These are phyloP conservation scores for Grammomys dolichurus DNA, from an alignment of 2,113 vertebrate genomes.

Conservation along the genomic window DNA sequence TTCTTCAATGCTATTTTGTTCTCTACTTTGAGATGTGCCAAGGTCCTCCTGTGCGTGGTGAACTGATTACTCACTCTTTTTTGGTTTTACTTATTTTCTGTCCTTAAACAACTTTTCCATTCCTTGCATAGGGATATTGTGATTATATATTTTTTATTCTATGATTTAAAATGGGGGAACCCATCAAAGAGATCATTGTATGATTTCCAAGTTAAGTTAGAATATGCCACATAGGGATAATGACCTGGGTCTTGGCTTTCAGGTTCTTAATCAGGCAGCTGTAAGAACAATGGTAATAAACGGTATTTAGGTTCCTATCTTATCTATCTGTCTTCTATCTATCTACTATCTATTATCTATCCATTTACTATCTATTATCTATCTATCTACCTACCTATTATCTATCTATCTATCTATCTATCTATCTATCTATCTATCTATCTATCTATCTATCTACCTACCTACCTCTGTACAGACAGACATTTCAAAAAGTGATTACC, in stretches of 20 bases:
- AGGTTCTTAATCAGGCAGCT: background rate
- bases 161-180: background rate
- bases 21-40: slow-evolving; percentile 67
- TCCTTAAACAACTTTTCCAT: slow-evolving; percentile 67
- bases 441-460: background rate
- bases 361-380: background rate
- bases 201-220: slow-evolving; percentile 22
- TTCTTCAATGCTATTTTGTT: slow-evolving; percentile 69
- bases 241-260: background rate
- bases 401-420: background rate
- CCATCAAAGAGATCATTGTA: slow-evolving; percentile 10
- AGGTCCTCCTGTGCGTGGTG: background rate
- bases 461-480: background rate
- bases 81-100: slow-evolving; percentile 55
- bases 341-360: background rate
- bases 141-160: slow-evolving; percentile 48
- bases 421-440: background rate
- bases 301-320: background rate
- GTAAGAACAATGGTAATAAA: background rate
- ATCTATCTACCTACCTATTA: background rate
- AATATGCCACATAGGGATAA: background rate
- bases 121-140: background rate
- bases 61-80: slow-evolving; percentile 56
- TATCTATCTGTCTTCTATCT: background rate
- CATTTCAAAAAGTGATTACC: background rate